These are phyloP conservation scores for Tetragnatha montana DNA, from an alignment of 2,888 invertebrate species.

Conservation along the genomic window DNA sequence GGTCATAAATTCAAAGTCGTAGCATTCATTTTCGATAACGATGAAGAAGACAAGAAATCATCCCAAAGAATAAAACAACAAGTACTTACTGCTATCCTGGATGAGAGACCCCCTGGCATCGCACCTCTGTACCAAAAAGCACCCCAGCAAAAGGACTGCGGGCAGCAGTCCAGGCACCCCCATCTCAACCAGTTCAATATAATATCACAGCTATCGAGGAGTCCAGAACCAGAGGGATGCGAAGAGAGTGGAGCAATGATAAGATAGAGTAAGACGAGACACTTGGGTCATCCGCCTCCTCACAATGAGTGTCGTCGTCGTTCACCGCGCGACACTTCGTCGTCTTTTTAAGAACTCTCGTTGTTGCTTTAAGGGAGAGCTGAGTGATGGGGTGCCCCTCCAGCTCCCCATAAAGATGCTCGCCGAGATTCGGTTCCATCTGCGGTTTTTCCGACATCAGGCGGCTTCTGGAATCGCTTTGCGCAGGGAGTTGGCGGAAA, in stretches of 20 bases:
- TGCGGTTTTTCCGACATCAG: conserved; percentile 35
- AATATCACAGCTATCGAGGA: not conserved
- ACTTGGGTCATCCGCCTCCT: conserved; percentile 56
- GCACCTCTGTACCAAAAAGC: not conserved
- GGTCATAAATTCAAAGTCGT: too few relatives aligned
- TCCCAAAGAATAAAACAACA: too few relatives aligned
- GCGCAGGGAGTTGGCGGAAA: too few relatives aligned
- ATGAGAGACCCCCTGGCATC: conserved; percentile 53
- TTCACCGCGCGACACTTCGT: conserved; percentile 24
- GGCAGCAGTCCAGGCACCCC: not conserved
- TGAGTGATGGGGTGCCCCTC: conserved; percentile 35
- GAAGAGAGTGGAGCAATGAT: not conserved
- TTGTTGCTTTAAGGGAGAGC: conserved; percentile 47
- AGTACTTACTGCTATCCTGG: conserved; percentile 63
- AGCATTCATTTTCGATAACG: too few relatives aligned
- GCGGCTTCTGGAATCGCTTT: too few relatives aligned
- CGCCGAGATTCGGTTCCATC: not conserved
- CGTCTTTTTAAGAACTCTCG: conserved; percentile 42
- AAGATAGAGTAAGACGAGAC: not conserved
- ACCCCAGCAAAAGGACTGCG: not conserved
- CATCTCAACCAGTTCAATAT: not conserved
- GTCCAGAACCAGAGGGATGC: too few relatives aligned
- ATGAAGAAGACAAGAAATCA: too few relatives aligned
- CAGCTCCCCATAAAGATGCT: conserved; percentile 43
- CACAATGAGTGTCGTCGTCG: not conserved